These are phyloP conservation scores for Hypocryptadius cinnamomeus DNA, from an alignment of 2,113 vertebrate genomes.

Conservation along the genomic window DNA sequence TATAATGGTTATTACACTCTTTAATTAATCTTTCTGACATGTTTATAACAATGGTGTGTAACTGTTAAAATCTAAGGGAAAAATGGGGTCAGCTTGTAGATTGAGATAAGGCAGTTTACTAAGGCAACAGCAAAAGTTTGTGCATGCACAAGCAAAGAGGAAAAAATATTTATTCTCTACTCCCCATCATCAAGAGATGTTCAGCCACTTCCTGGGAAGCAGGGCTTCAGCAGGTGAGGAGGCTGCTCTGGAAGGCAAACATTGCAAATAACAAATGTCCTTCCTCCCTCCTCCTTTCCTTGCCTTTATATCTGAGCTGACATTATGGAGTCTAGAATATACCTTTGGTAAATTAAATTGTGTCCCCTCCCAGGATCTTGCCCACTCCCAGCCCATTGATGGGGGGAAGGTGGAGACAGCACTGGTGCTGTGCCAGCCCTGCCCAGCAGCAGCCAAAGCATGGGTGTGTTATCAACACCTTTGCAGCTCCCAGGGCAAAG, in stretches of 20 bases:
- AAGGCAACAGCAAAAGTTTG: not conserved
- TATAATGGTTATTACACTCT: not conserved
- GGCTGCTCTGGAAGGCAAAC: not conserved
- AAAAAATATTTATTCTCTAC: not conserved
- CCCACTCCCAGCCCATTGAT: not conserved
- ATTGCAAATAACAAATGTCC: not conserved
- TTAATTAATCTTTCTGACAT: not conserved
- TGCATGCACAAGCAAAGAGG: not conserved
- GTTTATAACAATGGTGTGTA: not conserved
- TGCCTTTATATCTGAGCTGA: not conserved
- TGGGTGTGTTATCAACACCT: not conserved
- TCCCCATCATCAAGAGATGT: not conserved
- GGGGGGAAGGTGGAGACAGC: not conserved
- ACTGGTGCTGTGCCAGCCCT: not conserved
- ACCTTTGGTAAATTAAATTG: too few relatives aligned
- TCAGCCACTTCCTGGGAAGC: not conserved
- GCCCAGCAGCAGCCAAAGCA: not conserved
- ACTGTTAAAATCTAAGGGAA: not conserved
- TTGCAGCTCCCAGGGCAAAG: not conserved
- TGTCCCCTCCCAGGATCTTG: not conserved
- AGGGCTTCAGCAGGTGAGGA: not conserved
- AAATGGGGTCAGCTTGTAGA: not conserved
- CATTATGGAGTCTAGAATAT: fast-evolving
- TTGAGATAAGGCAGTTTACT: not conserved
- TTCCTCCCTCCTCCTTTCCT: not conserved